phyloP scores from a whole-genome alignment of 2,888 invertebrate species.

The Drosophila ezoana region DNA sequence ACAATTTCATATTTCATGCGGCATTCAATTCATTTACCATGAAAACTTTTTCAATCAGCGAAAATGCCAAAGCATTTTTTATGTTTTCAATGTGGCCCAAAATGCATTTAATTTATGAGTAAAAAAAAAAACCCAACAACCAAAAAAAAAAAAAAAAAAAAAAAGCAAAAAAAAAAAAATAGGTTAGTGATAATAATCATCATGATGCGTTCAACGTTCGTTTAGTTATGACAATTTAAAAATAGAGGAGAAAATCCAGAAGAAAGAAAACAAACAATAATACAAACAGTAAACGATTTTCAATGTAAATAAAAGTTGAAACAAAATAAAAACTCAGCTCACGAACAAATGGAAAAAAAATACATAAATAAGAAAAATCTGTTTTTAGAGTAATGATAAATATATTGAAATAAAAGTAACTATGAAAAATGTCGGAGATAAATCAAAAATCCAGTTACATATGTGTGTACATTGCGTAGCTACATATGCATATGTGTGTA shows the following conservation, averaged over 20 bases:
- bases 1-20: constrained; percentile 10
- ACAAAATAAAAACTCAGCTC: constrained; percentile 34
- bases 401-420: constrained; percentile 28
- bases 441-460: constrained; percentile 47
- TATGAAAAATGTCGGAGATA: constrained; percentile 42
- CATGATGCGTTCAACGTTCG: constrained; percentile 76
- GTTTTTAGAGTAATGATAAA: constrained; percentile 50
- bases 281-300: constrained; percentile 38
- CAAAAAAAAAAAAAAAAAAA: constrained; percentile 8
- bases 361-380: constrained; percentile 13
- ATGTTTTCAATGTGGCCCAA: constrained; percentile 57
- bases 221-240: constrained; percentile 72
- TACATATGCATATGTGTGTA: constrained; percentile 16
- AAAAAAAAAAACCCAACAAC: constrained; percentile 23
- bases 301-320: constrained; percentile 70
- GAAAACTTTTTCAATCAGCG: constrained; percentile 56
- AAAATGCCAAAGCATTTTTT: constrained; percentile 51
- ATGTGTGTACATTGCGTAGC: constrained; percentile 17
- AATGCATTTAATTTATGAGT: constrained; percentile 70
- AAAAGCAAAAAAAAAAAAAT: constrained; percentile 35
- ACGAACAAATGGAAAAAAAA: constrained; percentile 13
- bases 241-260: constrained; percentile 15
- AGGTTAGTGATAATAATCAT: constrained; percentile 78
- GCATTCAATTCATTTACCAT: constrained; percentile 45
- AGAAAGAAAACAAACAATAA: constrained; percentile 14